Base-by-base conservation (phyloP, 2,888 invertebrate genomes). In the Gari tellinella region DNA sequence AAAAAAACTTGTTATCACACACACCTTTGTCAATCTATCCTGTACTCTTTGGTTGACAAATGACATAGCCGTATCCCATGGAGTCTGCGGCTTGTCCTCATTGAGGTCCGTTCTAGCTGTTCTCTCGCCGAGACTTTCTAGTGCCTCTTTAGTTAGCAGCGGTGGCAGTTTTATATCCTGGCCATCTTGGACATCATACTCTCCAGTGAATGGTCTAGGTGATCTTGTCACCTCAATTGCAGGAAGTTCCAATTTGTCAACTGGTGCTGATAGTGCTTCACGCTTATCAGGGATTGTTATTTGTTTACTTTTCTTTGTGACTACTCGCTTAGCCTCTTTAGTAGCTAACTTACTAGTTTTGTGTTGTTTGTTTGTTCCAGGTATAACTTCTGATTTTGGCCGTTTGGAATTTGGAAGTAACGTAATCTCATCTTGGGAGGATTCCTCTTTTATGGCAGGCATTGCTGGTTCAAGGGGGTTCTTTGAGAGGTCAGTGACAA, bases 11-110 rank as follows among this genome's bases (percentile, higher is more conserved):
- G 19, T 15, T 25, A 23, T 25, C 15, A 52, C n/a, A 17, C 49
- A 26, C 63, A 75, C 75, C 25, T 52, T 45, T 26, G 55, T 62
- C 12, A 74, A 52, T 37, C 82, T 61, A 31, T 82, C 78, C 15
- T 83, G 80, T 49, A 88, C 83, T 38, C 80, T 62, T 48, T 86
- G 72, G 52, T 85, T 85, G n/a, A 86, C 83, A 65, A 86, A 82
- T 52, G 78, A 80, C 64, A 80, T 74, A 1, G 86, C 78, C 8
- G 80, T 73, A 25, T 82, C 66, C 85, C 85, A 86, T 21, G 69
- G 75, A 10, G 70, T 58, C 1, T 73, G 64, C 3, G 41, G 26
- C 4, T 48, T 51, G 10, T 53, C 61, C 2, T 38, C 23, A 0
- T 51, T 45, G 8, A 70, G 63, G 14, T 66, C 69, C 5, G 74